phyloP scores from a whole-genome alignment of 2,888 invertebrate genomes.

The Ctena decussata region DNA sequence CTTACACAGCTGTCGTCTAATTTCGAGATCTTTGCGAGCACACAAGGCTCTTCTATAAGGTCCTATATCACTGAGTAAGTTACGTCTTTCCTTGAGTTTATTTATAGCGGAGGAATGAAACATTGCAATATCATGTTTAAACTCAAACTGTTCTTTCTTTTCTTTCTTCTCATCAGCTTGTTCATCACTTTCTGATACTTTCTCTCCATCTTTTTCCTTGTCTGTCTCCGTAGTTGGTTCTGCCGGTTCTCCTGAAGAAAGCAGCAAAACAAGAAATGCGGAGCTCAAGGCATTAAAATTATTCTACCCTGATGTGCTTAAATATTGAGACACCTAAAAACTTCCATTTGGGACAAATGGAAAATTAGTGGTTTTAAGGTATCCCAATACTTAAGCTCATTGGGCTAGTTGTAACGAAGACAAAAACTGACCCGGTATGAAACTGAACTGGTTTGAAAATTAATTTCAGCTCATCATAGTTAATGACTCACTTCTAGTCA shows the following conservation, averaged over 20 bases:
- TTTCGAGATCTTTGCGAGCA: constrained; percentile 92
- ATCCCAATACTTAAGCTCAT: no score
- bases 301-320: no score
- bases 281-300: no score
- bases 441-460: no score
- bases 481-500: no score
- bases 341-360: no score
- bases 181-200: background rate
- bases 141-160: constrained; percentile 60
- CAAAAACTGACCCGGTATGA: background rate
- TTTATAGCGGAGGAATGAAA: constrained; percentile 80
- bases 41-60: constrained; percentile 93
- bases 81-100: constrained; percentile 82
- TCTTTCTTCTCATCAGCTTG: background rate
- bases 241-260: background rate
- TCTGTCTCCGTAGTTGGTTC: constrained; percentile 22
- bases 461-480: no score
- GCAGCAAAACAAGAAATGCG: no score
- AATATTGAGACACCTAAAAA: no score
- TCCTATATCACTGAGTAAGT: constrained; percentile 91
- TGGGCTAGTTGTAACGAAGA: no score
- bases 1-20: constrained; percentile 88
- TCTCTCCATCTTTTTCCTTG: background rate
- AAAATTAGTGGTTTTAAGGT: no score
- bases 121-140: constrained; percentile 80